Percentiles rank a stretch among this genome's conserved stretches.
These are phyloP conservation scores for Hirtodrosophila histrioides DNA, from an alignment of 2,888 invertebrate species.

Conservation along the genomic window DNA sequence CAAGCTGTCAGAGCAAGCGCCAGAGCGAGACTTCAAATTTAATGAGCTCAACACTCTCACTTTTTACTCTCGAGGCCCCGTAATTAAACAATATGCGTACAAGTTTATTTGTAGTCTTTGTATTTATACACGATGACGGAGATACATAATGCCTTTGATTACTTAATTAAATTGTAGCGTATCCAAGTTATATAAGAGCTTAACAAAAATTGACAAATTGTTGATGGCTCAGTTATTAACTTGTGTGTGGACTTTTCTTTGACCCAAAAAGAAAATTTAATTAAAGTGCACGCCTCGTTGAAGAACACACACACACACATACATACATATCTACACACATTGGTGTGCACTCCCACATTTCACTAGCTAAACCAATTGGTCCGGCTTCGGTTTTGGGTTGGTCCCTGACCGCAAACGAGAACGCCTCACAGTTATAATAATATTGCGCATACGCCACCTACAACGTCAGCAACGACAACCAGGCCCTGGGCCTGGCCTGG, in stretches of 20 bases:
- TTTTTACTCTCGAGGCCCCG: slow-evolving; percentile 38
- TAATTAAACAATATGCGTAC: slow-evolving; percentile 48
- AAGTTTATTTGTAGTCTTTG: slow-evolving; percentile 9
- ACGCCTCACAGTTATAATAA: slow-evolving; percentile 76
- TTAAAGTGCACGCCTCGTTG: slow-evolving; percentile 73
- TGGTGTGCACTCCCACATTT: slow-evolving; percentile 72
- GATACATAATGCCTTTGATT: slow-evolving; percentile 51
- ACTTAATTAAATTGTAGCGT: slow-evolving; percentile 61
- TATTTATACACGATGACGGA: slow-evolving; percentile 11
- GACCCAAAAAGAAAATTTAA: slow-evolving; percentile 76
- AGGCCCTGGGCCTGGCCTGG: slow-evolving; percentile 56
- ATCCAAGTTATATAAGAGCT: slow-evolving; percentile 47
- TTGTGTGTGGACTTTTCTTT: slow-evolving; percentile 42
- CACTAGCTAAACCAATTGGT: slow-evolving; percentile 75
- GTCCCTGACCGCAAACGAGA: slow-evolving; percentile 75
- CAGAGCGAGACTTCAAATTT: slow-evolving; percentile 58
- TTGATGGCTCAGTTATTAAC: slow-evolving; percentile 1
- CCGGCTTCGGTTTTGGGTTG: slow-evolving; percentile 69
- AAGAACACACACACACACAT: slow-evolving; percentile 23
- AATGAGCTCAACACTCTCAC: slow-evolving; percentile 60
- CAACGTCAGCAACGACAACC: slow-evolving; percentile 48
- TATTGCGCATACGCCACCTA: slow-evolving; percentile 79
- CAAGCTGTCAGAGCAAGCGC: slow-evolving; percentile 31
- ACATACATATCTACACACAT: slow-evolving; percentile 14
- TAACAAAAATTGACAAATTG: slow-evolving; percentile 17